Conservation (phyloP, 2,113 vertebrate species). For the Hystrix cristata region DNA sequence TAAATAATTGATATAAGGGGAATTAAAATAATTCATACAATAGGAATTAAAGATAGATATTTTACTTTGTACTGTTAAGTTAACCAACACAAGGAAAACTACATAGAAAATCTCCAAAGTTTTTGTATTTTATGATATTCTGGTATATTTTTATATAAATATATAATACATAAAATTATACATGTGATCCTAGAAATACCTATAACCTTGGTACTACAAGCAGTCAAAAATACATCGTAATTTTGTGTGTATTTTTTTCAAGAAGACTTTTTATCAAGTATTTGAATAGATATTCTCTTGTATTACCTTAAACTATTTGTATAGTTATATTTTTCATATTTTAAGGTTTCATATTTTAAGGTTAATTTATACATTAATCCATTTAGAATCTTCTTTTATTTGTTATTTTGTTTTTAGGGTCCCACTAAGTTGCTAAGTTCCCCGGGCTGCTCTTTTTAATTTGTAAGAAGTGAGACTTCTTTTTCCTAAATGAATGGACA, state of each 20-base stretch:
- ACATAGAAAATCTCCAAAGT: neutral
- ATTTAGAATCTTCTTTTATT: neutral
- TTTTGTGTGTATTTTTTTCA: neutral
- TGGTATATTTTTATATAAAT: neutral
- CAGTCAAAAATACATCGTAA: neutral
- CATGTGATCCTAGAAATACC: neutral
- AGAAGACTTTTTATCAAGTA: neutral
- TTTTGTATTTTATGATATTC: neutral
- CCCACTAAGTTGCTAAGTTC: neutral
- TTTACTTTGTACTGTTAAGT: neutral
- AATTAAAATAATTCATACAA: neutral
- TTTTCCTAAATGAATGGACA: neutral
- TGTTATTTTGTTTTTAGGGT: neutral
- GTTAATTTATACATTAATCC: neutral
- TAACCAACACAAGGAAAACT: slow-evolving; percentile 4
- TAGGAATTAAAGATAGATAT: neutral
- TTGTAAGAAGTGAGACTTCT: neutral
- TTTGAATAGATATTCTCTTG: neutral
- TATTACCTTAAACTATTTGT: neutral
- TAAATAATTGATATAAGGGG: slow-evolving; percentile 37
- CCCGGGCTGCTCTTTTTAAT: neutral
- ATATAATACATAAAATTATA: neutral
- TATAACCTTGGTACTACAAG: neutral
- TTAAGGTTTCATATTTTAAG: neutral
- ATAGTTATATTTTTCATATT: neutral